Conservation (phyloP, 1,140 invertebrate genomes). For the Sycophila sp. region DNA sequence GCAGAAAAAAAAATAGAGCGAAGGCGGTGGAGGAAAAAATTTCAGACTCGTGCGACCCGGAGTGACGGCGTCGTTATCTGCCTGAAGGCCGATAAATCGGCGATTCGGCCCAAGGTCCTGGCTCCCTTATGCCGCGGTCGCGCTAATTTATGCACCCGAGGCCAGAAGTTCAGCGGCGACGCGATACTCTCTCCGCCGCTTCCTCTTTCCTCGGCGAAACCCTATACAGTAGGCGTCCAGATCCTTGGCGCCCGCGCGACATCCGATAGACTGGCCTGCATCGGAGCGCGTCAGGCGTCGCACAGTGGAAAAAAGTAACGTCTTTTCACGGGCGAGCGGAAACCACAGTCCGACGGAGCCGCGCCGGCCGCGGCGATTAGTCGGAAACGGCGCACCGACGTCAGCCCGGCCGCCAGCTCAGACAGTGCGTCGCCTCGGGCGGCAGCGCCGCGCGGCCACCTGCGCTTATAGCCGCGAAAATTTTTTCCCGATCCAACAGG, state of each 20-base stretch:
- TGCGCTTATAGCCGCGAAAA: not conserved
- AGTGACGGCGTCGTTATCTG: slow-evolving; percentile 8
- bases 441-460: no score
- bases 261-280: no score
- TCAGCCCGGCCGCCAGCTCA: slow-evolving; percentile 4
- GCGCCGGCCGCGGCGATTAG: no score
- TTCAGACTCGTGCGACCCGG: slow-evolving; percentile 2
- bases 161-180: not conserved
- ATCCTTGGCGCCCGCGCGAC: no score
- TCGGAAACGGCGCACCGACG: not conserved
- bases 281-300: no score
- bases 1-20: not conserved
- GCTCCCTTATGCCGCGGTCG: not conserved
- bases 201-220: not conserved
- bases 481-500: no score
- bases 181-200: not conserved
- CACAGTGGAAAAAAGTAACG: no score
- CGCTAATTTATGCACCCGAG: slow-evolving; percentile 6
- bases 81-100: slow-evolving; percentile 27
- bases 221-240: no score
- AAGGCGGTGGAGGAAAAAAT: not conserved
- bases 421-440: slow-evolving; percentile 22
- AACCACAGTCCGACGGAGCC: no score
- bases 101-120: slow-evolving; percentile 16
- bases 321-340: no score